Base-by-base conservation (phyloP, 2,797 vertebrate genomes). In the Sebastes itinus region DNA sequence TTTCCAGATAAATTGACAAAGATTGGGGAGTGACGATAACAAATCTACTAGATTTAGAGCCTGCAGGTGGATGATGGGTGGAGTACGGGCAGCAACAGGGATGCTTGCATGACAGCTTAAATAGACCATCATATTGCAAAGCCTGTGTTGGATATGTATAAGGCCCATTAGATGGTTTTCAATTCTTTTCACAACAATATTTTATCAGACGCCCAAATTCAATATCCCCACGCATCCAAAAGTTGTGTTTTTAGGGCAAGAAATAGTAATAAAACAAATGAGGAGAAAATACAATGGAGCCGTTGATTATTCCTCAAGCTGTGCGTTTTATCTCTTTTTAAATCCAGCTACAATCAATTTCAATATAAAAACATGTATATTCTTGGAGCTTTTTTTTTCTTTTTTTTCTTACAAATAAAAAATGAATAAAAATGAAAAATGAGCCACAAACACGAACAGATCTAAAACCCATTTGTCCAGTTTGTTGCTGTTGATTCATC, bases 401-500 rank as follows among this genome's bases (percentile, higher is more conserved):
- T 52, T 52, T 52, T 52, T 52, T n/a, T 35, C 13, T 54, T 25
- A 25, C 13, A 73, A 25, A 54, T 14, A 16, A 12, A 62, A 61
- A 33, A 1, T 2, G 7, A 22, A 55, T 22, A 27, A 64, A 25
- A 42, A 18, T 7, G 2, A 7, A 56, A 20, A 73, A 63, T 25
- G 3, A 62, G 6, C 3, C 3, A 63, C 30, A 61, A 22, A 62
- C 46, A 75, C 33, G 52, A 66, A 75, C 22, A 60, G 60, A 71
- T 56, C 32, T 38, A 67, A 73, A 59, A 6, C 22, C 14, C 46
- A 18, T 80, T 72, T 67, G 30, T 71, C 22, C 23, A 32, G 33
- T 65, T 68, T 75, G 62, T 35, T 77, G 30, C 65, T 49, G 55
- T 30, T 68, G 69, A 70, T 72, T 83, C 20, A 6, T 56, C 12